Percentiles rank a stretch among this genome's conserved stretches.
Conservation (phyloP, 2,113 vertebrate species). For the Hypomesus transpacificus region DNA sequence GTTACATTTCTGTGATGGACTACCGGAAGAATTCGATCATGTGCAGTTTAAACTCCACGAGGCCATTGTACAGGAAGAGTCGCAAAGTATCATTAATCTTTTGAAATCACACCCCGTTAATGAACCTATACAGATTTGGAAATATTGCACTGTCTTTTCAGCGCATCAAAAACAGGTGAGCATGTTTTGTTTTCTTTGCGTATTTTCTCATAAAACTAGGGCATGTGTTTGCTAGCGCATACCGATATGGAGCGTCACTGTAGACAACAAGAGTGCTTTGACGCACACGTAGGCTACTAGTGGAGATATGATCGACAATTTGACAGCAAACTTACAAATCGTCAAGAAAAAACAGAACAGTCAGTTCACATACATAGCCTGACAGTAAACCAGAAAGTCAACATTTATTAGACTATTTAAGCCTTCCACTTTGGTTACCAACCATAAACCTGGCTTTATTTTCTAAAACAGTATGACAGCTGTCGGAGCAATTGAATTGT, state of each 20-base stretch:
- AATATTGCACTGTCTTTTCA: slow-evolving; percentile 10
- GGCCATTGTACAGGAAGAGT: slow-evolving; percentile 45
- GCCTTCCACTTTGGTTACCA: background rate
- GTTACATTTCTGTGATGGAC: background rate
- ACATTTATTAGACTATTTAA: background rate
- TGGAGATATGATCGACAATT: too few relatives aligned
- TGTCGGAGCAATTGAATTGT: slow-evolving; percentile 31
- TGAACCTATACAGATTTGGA: slow-evolving; percentile 41
- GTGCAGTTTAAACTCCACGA: slow-evolving; percentile 30
- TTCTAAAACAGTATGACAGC: background rate
- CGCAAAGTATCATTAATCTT: slow-evolving; percentile 14
- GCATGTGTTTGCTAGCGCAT: too few relatives aligned
- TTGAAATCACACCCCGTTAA: slow-evolving; percentile 44
- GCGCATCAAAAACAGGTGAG: slow-evolving; percentile 42
- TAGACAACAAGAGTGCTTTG: too few relatives aligned
- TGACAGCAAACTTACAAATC: too few relatives aligned
- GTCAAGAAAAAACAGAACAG: too few relatives aligned
- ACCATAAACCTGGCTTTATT: too few relatives aligned
- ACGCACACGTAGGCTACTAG: too few relatives aligned
- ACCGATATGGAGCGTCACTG: too few relatives aligned
- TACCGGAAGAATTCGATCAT: background rate
- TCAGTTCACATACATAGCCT: background rate
- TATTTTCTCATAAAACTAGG: background rate
- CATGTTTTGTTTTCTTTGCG: background rate
- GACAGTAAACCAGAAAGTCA: background rate